Base-by-base conservation (phyloP, 2,888 invertebrate genomes). In the Acronicta alni region DNA sequence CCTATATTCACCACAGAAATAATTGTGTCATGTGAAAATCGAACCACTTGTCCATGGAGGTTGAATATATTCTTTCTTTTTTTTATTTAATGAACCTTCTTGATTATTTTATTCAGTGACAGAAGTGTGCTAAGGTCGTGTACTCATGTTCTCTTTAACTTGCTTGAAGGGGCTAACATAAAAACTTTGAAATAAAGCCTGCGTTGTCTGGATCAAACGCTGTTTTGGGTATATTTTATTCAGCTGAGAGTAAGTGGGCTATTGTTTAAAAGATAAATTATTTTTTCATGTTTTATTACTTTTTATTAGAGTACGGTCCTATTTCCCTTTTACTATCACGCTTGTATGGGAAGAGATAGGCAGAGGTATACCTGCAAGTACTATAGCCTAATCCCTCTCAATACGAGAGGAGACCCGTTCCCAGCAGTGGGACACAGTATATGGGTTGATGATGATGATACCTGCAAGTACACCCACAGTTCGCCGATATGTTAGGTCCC, bases 171-270 rank as follows among this genome's bases (percentile, higher is more conserved):
- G 56, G 15, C 15, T 45, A 39, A 55, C 55, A 49, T 56, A 64
- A 64, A 64, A 49, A 64, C 44, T 63, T 45, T 49, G 14, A 48
- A 52, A 51, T 62, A 38, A 35, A 41, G 32, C 55, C 65, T 53
- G 47, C 32, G 17, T 18, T 14, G 32, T 37, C 35, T 32, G 43
- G 14, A 38, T 48, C 17, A 37, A 48, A 63, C 26, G 32, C 9
- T 44, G 44, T 26, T 45, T 44, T 30, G 39, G 30, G 18, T 26
- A 18, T 16, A 15, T 44, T 53, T 47, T 48, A 18, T 20, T 38
- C 30, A 15, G 3, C 6, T 41, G 9, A 5, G 15, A 47, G 1
- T 38, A 38, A 48, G n/a, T 35, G 35, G 5, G 6, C 35, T n/a
- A 35, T 35, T 35, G 35, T 35, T 35, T 35, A 5, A 0, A n/a